Percentiles rank a stretch among this genome's conserved stretches.
phyloP scores from a whole-genome alignment of 2,113 vertebrate species.

The Tringa solitaria region DNA sequence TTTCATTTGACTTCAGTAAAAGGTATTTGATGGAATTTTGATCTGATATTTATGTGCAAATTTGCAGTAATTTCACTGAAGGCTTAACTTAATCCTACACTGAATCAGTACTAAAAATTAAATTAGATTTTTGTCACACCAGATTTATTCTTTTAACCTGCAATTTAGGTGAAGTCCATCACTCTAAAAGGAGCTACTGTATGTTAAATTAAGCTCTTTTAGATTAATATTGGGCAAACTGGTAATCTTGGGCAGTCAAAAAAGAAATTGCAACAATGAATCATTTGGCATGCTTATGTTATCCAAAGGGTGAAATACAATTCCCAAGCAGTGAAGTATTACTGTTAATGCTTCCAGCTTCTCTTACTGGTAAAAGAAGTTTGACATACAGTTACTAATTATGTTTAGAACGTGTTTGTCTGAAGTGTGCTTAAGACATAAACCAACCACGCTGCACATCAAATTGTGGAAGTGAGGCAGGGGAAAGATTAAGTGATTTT shows the following conservation, averaged over 20 bases:
- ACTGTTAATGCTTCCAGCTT: background rate
- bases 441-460: background rate
- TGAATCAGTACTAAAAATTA: background rate
- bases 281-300: background rate
- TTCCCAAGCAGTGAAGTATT: background rate
- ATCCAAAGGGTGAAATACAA: background rate
- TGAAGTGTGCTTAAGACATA: background rate
- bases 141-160: background rate
- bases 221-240: background rate
- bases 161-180: background rate
- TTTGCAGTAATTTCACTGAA: background rate
- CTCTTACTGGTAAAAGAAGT: background rate
- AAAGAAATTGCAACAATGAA: background rate
- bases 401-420: background rate
- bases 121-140: background rate
- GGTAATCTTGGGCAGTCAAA: background rate
- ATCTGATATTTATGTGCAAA: background rate
- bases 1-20: background rate
- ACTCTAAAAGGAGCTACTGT: background rate
- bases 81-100: background rate
- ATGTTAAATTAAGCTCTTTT: background rate
- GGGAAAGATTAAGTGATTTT: background rate
- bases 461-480: background rate
- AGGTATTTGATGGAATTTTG: background rate
- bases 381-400: background rate